Conservation (phyloP, 2,113 vertebrate species). For the Prinia subflava region DNA sequence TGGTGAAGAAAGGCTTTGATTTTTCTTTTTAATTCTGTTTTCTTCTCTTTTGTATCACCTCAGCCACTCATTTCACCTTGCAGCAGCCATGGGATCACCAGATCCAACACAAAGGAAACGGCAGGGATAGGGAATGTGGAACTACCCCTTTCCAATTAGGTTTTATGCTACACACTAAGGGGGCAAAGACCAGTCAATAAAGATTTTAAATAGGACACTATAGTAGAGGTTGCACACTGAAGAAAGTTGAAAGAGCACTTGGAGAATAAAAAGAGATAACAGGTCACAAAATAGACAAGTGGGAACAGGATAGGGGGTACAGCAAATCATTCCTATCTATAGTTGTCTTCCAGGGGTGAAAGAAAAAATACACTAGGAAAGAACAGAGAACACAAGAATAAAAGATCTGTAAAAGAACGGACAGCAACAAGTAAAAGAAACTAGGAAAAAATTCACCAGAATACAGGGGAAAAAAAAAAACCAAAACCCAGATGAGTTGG, state of each 20-base stretch:
- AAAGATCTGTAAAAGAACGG: not conserved
- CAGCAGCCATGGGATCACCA: not conserved
- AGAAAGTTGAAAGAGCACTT: not conserved
- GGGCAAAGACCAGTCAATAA: not conserved
- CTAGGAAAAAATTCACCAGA: not conserved
- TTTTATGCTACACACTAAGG: not conserved
- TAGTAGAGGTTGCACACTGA: not conserved
- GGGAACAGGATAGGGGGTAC: not conserved
- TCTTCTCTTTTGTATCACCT: not conserved
- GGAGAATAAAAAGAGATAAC: not conserved
- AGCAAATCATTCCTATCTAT: not conserved
- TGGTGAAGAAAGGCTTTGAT: not conserved
- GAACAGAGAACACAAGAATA: not conserved
- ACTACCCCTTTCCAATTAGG: not conserved
- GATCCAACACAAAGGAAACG: not conserved
- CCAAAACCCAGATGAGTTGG: not conserved
- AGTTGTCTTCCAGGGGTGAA: not conserved
- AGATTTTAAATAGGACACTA: not conserved
- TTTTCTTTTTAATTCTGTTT: not conserved
- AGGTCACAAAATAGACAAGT: not conserved
- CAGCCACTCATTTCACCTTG: not conserved
- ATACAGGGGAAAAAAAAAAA: not conserved
- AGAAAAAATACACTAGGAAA: not conserved
- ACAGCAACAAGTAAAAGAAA: not conserved
- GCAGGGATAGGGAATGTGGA: not conserved